phyloP scores from a whole-genome alignment of 1,140 invertebrate species.

The Lepidurus couesii region DNA sequence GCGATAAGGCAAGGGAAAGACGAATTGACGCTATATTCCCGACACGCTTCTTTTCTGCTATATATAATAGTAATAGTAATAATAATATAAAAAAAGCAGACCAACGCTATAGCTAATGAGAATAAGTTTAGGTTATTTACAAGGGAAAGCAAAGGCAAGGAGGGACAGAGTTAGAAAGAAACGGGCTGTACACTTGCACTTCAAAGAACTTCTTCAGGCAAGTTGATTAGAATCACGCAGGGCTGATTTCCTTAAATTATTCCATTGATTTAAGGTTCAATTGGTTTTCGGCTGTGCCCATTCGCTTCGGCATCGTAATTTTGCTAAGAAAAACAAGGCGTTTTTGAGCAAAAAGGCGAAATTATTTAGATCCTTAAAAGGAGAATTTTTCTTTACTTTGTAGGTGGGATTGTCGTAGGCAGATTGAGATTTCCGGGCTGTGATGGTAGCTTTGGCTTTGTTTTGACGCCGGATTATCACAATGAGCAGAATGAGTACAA shows the following conservation, averaged over 20 bases:
- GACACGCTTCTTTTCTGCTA: neutral
- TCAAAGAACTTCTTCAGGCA: constrained; percentile 1
- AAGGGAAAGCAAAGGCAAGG: neutral
- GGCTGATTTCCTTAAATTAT: neutral
- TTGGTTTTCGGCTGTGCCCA: neutral
- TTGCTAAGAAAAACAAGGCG: neutral
- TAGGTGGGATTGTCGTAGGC: constrained; percentile 90
- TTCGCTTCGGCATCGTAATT: neutral
- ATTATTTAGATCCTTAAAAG: too few relatives aligned
- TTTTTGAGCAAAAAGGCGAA: neutral
- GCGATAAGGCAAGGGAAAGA: constrained; percentile 12
- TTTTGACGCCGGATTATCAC: constrained; percentile 68
- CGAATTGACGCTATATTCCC: neutral
- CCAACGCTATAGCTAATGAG: neutral
- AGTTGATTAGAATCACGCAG: constrained; percentile 22
- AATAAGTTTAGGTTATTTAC: neutral
- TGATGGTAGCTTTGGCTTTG: constrained; percentile 56
- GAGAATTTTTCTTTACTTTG: constrained; percentile 64
- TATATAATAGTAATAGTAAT: neutral
- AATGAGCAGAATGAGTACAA: constrained; percentile 68
- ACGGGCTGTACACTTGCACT: constrained; percentile 11
- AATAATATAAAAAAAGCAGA: neutral
- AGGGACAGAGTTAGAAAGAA: neutral
- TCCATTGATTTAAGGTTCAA: neutral
- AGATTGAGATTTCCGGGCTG: constrained; percentile 51